Percentiles rank a stretch among this genome's conserved stretches.
phyloP scores from a whole-genome alignment of 2,888 invertebrate genomes.

The Halocaridina rubra region DNA sequence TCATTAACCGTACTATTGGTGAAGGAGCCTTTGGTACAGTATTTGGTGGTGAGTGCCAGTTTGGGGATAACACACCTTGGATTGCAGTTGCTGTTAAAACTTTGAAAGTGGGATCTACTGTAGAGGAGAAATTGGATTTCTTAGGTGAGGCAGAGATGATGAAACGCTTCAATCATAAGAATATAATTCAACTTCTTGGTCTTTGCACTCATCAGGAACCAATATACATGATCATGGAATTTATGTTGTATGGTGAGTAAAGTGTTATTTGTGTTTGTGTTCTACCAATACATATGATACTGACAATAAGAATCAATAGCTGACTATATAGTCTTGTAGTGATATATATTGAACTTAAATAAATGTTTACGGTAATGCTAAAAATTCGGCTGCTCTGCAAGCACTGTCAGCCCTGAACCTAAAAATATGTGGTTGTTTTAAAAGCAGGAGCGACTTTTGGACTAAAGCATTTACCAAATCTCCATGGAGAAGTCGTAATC shows the following conservation, averaged over 20 bases:
- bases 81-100: conserved; percentile 88
- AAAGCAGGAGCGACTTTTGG: too few species aligned
- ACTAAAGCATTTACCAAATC: too few species aligned
- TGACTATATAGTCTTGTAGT: too few species aligned
- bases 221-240: conserved; percentile 92
- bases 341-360: too few species aligned
- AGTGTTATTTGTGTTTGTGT: too few species aligned
- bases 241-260: conserved; percentile 82
- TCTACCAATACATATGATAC: too few species aligned
- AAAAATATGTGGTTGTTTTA: too few species aligned
- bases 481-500: too few species aligned
- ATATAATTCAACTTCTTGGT: conserved; percentile 85
- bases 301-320: too few species aligned
- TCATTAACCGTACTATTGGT: conserved; percentile 85
- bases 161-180: conserved; percentile 91
- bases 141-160: conserved; percentile 93
- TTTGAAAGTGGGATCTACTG: conserved; percentile 82
- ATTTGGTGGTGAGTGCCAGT: conserved; percentile 83
- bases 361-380: too few species aligned
- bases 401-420: too few species aligned
- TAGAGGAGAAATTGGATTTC: conserved; percentile 90
- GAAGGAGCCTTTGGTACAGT: conserved; percentile 94
- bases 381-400: too few species aligned
- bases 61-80: conserved; percentile 71
- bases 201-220: conserved; percentile 90